A percentile compares a stretch with the other conserved stretches of the same genome.
phyloP scores from a whole-genome alignment of 1,140 invertebrate genomes.

The Ips nitidus region DNA sequence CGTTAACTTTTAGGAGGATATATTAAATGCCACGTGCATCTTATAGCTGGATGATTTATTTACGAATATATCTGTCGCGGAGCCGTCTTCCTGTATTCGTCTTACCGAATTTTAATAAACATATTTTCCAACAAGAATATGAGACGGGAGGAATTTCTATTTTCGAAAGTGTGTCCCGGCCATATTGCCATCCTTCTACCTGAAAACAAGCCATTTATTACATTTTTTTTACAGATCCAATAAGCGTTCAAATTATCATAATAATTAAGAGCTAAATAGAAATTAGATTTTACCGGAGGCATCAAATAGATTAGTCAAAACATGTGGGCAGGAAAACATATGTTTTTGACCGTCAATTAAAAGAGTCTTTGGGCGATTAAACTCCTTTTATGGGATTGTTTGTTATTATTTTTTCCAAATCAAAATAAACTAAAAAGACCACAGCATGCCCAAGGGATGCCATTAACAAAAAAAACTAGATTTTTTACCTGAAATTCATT shows the following conservation, averaged over 20 bases:
- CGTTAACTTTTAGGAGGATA: conserved; percentile 18
- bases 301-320: conserved; percentile 23
- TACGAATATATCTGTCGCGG: conserved; percentile 12
- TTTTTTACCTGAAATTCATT: background rate
- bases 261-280: conserved; percentile 28
- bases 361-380: background rate
- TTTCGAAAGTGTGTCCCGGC: background rate
- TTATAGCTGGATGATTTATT: conserved; percentile 20
- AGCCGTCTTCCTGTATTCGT: conserved; percentile 18
- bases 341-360: conserved; percentile 21
- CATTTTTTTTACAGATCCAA: background rate
- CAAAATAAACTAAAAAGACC: background rate
- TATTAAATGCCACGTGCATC: conserved; percentile 24
- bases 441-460: background rate
- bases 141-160: conserved; percentile 18
- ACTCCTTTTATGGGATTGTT: background rate
- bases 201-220: conserved; percentile 9
- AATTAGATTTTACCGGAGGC: conserved; percentile 22
- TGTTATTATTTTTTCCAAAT: too few relatives aligned
- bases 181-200: background rate
- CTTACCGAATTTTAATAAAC: conserved; percentile 20
- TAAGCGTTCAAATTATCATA: conserved; percentile 21
- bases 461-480: background rate
- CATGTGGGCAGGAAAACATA: conserved; percentile 27
- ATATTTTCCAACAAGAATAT: conserved; percentile 5